A percentile compares a stretch with the other conserved stretches of the same genome.
Evolutionary conservation across 2,113 vertebrate species (phyloP).

Genomic region (Odocoileus hemionus): DNA sequence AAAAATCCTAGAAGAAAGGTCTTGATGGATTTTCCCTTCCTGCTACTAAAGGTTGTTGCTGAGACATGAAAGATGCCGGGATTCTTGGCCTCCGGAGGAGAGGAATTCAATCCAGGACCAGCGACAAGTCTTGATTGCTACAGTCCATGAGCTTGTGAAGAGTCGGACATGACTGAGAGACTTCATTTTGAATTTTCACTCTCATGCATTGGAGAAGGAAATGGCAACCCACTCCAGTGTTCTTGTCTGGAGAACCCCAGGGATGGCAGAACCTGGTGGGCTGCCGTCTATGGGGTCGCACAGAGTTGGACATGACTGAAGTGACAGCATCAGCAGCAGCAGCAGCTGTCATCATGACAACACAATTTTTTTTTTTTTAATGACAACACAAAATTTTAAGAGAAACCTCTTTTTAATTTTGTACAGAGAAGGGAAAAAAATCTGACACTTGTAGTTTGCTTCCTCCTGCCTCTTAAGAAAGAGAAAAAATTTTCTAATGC

Average conservation of each 20-base stretch:
- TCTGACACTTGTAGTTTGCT: background rate
- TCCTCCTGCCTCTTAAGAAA: background rate
- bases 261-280: accelerated
- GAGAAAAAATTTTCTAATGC: background rate
- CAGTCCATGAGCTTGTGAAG: accelerated
- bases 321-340: background rate
- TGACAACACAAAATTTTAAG: background rate
- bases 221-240: background rate
- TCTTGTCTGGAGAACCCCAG: background rate
- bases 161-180: accelerated
- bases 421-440: background rate
- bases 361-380: background rate
- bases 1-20: background rate
- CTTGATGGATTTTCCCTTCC: background rate
- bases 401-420: background rate
- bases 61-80: background rate
- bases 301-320: background rate
- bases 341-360: background rate
- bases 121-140: background rate
- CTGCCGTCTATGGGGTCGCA: accelerated
- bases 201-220: background rate
- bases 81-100: background rate
- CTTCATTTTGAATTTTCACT: background rate
- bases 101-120: background rate
- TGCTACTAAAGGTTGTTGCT: background rate